Conservation (phyloP, 2,797 vertebrate species). For the Potorous gilbertii region DNA sequence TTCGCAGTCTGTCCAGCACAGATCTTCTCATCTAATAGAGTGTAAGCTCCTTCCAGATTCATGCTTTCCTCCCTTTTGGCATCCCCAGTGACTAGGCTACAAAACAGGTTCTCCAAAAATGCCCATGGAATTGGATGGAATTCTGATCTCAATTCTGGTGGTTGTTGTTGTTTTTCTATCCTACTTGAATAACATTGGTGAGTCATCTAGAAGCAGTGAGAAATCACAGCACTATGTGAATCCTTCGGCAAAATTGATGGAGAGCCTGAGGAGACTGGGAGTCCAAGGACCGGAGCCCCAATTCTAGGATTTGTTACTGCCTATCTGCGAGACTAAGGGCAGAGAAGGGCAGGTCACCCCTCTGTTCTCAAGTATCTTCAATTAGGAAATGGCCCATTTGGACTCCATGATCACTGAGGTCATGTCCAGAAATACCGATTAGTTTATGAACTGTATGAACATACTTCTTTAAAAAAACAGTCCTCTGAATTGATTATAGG, state of each 20-base stretch:
- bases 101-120: background rate
- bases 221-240: background rate
- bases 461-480: background rate
- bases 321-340: background rate
- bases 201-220: background rate
- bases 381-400: background rate
- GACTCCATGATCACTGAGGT: background rate
- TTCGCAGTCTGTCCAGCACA: background rate
- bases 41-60: too few species aligned
- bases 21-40: background rate
- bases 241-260: background rate
- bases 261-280: background rate
- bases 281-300: background rate
- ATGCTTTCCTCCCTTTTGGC: background rate
- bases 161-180: background rate
- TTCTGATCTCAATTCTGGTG: background rate
- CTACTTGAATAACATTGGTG: background rate
- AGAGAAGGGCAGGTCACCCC: background rate
- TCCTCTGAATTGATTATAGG: background rate
- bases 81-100: background rate
- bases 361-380: background rate
- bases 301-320: background rate
- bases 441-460: background rate
- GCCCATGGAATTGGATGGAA: background rate
- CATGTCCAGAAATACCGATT: background rate